Base-by-base conservation (phyloP, 2,113 vertebrate species). In the Myocastor coypus region DNA sequence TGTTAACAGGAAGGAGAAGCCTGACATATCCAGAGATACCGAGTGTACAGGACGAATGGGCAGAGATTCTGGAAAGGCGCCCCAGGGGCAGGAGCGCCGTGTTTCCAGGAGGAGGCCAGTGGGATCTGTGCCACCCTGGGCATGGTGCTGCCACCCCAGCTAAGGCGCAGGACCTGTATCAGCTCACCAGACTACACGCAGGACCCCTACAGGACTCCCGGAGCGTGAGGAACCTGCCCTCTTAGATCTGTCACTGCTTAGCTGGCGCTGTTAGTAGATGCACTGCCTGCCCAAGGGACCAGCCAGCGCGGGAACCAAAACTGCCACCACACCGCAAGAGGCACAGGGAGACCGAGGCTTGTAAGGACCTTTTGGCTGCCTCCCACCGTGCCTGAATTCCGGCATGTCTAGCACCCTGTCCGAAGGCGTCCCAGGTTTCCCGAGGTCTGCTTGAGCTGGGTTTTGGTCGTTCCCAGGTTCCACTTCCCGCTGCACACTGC, bases 261-360 rank as follows among this genome's bases (percentile, higher is more conserved):
- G 75, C n/a, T 32, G 26, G 40, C 37, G 19, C 63, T 10, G 0
- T 46, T 22, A 22, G 77, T 32, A 42, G 63, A 9, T 16, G 10
- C 50, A 34, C 68, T 68, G 19, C 50, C 52, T 20, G 3, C 19
- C 14, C 19, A 17, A 77, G 37, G 40, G 37, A 89, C 46, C 20
- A 42, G 37, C 34, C 34, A 57, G 77, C 12, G 40, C 22, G 63
- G 57, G 30, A 52, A 30, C 69, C 69, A 24, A 55, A 78, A 28
- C 57, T 0, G 0, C 34, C 0, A 6, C 14, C 26, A 6, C 32
- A 28, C 12, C 0, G 12, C 3, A 24, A 24, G 5, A 52, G n/a
- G 7, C 1, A 57, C 40, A n/a, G 30, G 64, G 68, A 78, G 40
- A 42, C 17, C 28, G 46, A 73, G 22, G 1, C 55, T 40, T 37